These are phyloP conservation scores for Cichlasoma orientale DNA, from an alignment of 2,797 vertebrate genomes.

Conservation along the genomic window DNA sequence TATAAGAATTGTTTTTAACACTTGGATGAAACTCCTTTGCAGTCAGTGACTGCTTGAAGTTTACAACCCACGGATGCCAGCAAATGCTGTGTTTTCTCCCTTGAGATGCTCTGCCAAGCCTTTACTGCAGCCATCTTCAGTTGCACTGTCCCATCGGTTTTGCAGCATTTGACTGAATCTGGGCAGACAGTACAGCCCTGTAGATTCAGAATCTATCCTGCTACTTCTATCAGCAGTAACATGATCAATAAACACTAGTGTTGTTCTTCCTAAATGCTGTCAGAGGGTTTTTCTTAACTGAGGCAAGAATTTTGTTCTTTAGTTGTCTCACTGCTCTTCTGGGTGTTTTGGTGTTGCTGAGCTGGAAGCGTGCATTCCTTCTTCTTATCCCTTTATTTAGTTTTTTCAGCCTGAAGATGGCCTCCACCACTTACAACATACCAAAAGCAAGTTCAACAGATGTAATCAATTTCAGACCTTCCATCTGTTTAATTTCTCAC, in stretches of 20 bases:
- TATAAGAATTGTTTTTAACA: neutral
- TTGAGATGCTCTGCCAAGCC: neutral
- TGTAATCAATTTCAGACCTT: no score
- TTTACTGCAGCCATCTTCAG: neutral
- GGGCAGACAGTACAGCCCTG: neutral
- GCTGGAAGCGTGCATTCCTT: no score
- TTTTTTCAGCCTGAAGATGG: no score
- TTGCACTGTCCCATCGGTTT: neutral
- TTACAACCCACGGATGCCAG: neutral
- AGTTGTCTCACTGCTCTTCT: no score
- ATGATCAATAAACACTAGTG: neutral
- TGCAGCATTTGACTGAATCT: neutral
- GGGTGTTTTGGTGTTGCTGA: no score
- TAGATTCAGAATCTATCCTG: neutral
- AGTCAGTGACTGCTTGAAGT: neutral
- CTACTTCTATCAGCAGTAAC: neutral
- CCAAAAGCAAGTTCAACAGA: no score
- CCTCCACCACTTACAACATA: no score
- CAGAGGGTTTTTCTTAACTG: neutral
- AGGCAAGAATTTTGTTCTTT: no score
- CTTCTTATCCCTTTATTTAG: no score
- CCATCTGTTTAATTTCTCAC: no score
- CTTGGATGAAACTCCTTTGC: neutral
- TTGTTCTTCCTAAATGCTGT: neutral
- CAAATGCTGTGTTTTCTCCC: neutral